phyloP scores from a whole-genome alignment of 1,140 invertebrate species.

The Mactra quadrangularis region DNA sequence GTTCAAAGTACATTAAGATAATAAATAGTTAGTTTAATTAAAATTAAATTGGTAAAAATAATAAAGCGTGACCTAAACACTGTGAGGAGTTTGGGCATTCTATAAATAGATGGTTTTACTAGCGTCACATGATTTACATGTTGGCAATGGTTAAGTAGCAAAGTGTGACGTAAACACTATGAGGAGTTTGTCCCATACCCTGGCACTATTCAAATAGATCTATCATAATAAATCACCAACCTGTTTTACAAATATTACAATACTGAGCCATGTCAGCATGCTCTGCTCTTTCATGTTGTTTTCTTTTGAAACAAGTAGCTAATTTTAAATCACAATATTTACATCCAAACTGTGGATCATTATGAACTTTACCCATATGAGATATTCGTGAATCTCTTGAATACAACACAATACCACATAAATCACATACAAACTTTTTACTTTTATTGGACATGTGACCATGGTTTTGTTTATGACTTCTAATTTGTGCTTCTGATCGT shows the following conservation, averaged over 20 bases:
- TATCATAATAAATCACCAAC: background rate
- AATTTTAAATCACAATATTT: constrained; percentile 35
- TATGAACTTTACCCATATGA: constrained; percentile 42
- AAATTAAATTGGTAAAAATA: no score
- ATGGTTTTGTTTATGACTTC: background rate
- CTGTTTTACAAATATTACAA: constrained; percentile 33
- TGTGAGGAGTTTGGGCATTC: no score
- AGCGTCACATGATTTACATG: no score
- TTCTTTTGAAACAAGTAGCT: background rate
- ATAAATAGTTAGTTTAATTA: no score
- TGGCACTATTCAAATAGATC: background rate
- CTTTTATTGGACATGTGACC: background rate
- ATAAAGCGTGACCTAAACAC: no score
- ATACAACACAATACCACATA: constrained; percentile 32
- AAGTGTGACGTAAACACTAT: no score
- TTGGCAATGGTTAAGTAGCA: no score
- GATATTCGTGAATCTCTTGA: constrained; percentile 2
- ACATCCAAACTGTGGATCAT: constrained; percentile 21
- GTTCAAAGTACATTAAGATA: no score
- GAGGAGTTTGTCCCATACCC: no score
- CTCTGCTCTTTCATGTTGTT: constrained; percentile 3
- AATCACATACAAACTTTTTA: constrained; percentile 32
- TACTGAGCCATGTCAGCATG: constrained; percentile 21
- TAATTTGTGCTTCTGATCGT: constrained; percentile 10
- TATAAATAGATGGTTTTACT: no score